Conservation (phyloP, 2,113 vertebrate genomes). For the Atrichornis clamosus region DNA sequence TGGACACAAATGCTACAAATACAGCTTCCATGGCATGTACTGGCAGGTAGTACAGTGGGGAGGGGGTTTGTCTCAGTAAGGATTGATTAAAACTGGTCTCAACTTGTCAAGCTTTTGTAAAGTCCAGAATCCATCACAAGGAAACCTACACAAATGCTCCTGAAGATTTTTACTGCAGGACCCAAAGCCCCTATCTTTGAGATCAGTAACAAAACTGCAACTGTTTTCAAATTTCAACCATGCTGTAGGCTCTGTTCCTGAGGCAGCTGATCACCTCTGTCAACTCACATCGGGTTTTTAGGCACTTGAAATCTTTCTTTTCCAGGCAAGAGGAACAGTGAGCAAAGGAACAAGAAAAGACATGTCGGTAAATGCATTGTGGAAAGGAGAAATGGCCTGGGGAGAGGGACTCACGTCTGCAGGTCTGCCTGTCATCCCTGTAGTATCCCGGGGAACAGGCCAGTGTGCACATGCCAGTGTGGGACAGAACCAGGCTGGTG, state of each 20-base stretch:
- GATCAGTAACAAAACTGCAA: background rate
- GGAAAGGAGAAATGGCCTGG: background rate
- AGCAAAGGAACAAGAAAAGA: background rate
- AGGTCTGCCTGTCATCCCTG: slow-evolving; percentile 69
- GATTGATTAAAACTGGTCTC: background rate
- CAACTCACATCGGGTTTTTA: background rate
- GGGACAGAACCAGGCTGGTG: slow-evolving; percentile 69
- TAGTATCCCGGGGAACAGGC: slow-evolving; percentile 82
- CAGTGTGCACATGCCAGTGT: slow-evolving; percentile 74
- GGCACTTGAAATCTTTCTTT: background rate
- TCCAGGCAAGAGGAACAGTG: background rate
- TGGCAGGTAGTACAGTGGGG: background rate
- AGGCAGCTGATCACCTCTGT: background rate
- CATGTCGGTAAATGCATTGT: rapidly evolving
- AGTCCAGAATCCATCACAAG: background rate
- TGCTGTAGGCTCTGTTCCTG: background rate
- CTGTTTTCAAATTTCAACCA: background rate
- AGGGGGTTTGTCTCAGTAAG: background rate
- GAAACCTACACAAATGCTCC: background rate
- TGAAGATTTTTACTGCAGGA: background rate
- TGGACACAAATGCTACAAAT: rapidly evolving
- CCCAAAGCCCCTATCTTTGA: background rate
- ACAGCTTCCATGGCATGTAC: background rate
- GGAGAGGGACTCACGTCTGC: slow-evolving; percentile 76
- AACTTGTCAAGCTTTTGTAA: background rate